Evolutionary conservation across 2,888 invertebrate species (phyloP), one percentile per base, ranked within the genome.

Genomic region (Nomada ferruginata): DNA sequence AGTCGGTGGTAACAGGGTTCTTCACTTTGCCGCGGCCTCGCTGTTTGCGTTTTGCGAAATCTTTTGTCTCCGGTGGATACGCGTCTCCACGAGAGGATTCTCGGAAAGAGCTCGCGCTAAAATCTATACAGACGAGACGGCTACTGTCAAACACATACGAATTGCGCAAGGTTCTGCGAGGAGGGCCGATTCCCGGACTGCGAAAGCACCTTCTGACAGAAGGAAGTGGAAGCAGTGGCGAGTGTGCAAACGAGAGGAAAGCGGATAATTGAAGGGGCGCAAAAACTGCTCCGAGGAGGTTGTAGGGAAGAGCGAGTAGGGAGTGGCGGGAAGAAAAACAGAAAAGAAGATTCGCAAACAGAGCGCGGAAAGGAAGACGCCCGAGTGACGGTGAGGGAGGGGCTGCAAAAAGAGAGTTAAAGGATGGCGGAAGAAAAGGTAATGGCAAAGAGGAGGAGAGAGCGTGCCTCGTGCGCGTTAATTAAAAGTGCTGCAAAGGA

Each of bases 401-500:
- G 5, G 20, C 29, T 26, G 57, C 20, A 57, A 26, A 57, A 57
- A 47, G 47, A 26, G 55, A 44, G 9, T 57, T 26, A n/a, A 52
- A 52, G 52, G 36, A 55, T 26, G 26, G 15, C 15, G 66, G 20
- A 71, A 42, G 57, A 70, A 23, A 52, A 69, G 65, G 23, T 61
- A 26, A 29, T 36, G 50, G 29, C 47, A 36, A 26, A 23, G 75
- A 23, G 52, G 23, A 44, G 55, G 36, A 50, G 52, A 29, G 72
- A 74, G 79, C 53, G 69, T 59, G 86, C 44, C 79, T 80, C 80
- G 75, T 57, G 81, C 61, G 75, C 84, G 79, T 87, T 88, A 88
- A 88, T 88, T 88, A 88, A 88, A 88, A 87, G 79, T 82, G 85
- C 76, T 79, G 85, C 74, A 87, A 88, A 92, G 92, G 91, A 92